Conservation (phyloP, 1,140 invertebrate species). For the Popillia japonica region DNA sequence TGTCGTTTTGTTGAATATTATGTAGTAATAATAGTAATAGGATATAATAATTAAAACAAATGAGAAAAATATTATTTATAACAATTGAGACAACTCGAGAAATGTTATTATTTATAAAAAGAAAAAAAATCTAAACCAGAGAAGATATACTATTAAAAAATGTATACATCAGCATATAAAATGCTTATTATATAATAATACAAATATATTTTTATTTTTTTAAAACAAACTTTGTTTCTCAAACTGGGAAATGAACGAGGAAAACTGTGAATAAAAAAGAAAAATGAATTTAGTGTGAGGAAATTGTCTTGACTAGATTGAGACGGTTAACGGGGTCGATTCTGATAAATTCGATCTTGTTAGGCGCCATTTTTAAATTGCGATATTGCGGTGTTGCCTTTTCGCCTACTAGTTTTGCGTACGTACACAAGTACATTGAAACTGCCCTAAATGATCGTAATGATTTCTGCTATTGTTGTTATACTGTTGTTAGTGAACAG, state of each 20-base stretch:
- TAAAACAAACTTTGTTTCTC: slow-evolving; percentile 1
- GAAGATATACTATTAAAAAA: not conserved
- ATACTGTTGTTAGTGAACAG: not conserved
- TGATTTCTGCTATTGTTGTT: slow-evolving; percentile 2
- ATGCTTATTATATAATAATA: not conserved
- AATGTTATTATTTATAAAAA: slow-evolving; percentile 17
- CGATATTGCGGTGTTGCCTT: not conserved
- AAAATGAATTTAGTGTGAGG: not conserved
- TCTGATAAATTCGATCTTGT: not conserved
- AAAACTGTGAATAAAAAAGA: not conserved
- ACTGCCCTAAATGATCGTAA: not conserved
- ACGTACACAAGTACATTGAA: not conserved
- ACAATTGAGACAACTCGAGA: not conserved
- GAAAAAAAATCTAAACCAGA: not conserved
- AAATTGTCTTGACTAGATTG: not conserved
- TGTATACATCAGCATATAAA: not conserved
- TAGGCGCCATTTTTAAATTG: not conserved
- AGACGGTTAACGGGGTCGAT: too few species aligned
- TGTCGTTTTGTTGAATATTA: slow-evolving; percentile 21
- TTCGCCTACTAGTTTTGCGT: not conserved
- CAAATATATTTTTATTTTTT: slow-evolving; percentile 32
- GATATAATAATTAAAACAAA: not conserved
- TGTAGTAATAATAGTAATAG: not conserved
- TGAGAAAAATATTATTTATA: not conserved
- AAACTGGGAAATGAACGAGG: not conserved